Percentiles rank a stretch among this genome's conserved stretches.
phyloP scores from a whole-genome alignment of 2,797 vertebrate species.

The Pterois miles region DNA sequence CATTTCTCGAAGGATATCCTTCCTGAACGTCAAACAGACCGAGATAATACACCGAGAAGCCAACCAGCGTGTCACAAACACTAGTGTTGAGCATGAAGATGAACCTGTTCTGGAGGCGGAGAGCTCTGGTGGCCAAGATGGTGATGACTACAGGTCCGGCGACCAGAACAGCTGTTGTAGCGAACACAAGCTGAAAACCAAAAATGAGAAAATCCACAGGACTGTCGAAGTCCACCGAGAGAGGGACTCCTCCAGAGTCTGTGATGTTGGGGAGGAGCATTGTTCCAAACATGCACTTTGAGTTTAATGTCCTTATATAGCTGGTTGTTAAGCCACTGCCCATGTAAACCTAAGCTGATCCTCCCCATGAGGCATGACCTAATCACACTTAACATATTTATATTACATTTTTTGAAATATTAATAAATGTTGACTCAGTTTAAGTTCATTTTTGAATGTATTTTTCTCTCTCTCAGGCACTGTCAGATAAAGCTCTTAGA shows the following conservation, averaged over 20 bases:
- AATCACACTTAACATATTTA: no score
- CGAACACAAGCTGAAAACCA: slow-evolving; percentile 76
- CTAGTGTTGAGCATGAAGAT: slow-evolving; percentile 85
- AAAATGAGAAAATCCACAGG: slow-evolving; percentile 77
- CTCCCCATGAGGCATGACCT: no score
- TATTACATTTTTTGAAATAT: no score
- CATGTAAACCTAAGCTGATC: no score
- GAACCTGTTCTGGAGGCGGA: slow-evolving; percentile 78
- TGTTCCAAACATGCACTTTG: slow-evolving; percentile 6
- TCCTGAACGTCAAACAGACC: slow-evolving; percentile 72
- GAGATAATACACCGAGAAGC: slow-evolving; percentile 62
- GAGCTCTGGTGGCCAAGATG: slow-evolving; percentile 64
- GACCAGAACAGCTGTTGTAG: slow-evolving; percentile 59
- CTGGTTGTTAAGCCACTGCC: no score
- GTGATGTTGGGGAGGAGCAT: slow-evolving; percentile 52
- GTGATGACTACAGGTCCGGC: slow-evolving; percentile 70
- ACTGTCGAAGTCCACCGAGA: slow-evolving; percentile 76
- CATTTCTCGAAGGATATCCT: slow-evolving; percentile 68
- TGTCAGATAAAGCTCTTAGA: no score
- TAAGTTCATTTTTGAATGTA: no score
- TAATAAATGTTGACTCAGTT: no score
- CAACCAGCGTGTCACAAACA: slow-evolving; percentile 63
- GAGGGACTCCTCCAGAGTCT: slow-evolving; percentile 30
- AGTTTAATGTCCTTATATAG: no score
- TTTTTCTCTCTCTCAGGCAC: no score